phyloP scores from a whole-genome alignment of 2,113 vertebrate species.

The Nothoprocta pentlandii region DNA sequence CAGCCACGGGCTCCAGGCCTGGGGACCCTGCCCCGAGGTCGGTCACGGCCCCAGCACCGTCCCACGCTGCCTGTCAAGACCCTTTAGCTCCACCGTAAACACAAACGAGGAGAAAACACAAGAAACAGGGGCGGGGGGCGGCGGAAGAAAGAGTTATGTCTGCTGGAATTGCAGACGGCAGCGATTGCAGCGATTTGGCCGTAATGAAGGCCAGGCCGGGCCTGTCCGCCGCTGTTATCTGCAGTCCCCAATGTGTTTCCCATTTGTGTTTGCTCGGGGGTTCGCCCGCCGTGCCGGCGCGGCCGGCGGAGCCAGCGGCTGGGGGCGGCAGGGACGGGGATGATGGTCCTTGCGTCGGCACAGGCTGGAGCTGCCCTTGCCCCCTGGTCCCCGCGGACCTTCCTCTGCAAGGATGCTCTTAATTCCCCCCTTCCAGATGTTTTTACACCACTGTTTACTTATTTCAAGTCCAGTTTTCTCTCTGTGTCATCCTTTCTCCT shows the following conservation, averaged over 20 bases:
- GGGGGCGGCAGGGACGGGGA: no score
- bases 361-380: no score
- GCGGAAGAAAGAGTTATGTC: slow-evolving; percentile 1
- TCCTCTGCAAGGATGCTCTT: no score
- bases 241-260: slow-evolving; percentile 69
- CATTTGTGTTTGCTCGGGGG: slow-evolving; percentile 48
- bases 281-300: background rate
- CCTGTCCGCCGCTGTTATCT: slow-evolving; percentile 64
- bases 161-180: slow-evolving; percentile 65
- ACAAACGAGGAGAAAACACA: slow-evolving; percentile 53
- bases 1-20: background rate
- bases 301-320: no score
- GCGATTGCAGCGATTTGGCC: slow-evolving; percentile 50
- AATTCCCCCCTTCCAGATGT: no score
- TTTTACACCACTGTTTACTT: background rate
- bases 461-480: background rate
- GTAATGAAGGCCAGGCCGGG: slow-evolving; percentile 68
- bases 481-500: background rate
- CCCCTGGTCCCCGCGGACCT: no score
- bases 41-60: background rate
- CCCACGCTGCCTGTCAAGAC: slow-evolving; percentile 25
- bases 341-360: no score
- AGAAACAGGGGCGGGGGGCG: background rate
- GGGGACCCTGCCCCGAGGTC: slow-evolving; percentile 13
- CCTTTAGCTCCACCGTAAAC: slow-evolving; percentile 34